phyloP scores from a whole-genome alignment of 2,888 invertebrate genomes.

The Amblyteles armatorius region DNA sequence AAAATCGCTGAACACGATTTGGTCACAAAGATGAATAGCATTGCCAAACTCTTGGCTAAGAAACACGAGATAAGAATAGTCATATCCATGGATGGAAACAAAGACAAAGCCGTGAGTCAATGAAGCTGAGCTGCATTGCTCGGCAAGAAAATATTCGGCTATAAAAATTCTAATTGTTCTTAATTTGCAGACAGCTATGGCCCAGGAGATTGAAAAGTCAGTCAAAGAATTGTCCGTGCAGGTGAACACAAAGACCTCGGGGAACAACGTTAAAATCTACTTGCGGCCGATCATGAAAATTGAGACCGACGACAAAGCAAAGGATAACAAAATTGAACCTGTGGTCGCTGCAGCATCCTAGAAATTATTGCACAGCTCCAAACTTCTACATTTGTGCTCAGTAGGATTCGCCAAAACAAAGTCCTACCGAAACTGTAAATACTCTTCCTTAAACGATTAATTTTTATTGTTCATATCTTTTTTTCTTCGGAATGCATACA shows the following conservation, averaged over 20 bases:
- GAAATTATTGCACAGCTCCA: not conserved
- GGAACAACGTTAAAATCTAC: constrained; percentile 36
- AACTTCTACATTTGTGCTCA: not conserved
- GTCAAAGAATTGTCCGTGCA: constrained; percentile 20
- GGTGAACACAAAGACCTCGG: constrained; percentile 2
- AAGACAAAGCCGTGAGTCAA: constrained; percentile 70
- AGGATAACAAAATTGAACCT: not conserved
- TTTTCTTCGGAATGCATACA: not conserved
- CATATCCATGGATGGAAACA: constrained; percentile 73
- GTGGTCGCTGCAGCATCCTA: not conserved
- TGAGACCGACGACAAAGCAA: not conserved
- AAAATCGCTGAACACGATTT: constrained; percentile 83
- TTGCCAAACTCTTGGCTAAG: constrained; percentile 80
- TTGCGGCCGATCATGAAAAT: constrained; percentile 34
- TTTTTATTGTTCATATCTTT: constrained; percentile 10
- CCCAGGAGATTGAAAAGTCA: constrained; percentile 21
- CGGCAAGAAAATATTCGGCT: not conserved
- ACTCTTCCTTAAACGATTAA: constrained; percentile 6
- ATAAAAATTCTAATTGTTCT: not conserved
- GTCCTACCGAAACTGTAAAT: constrained; percentile 18
- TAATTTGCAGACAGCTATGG: constrained; percentile 39
- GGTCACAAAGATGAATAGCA: constrained; percentile 78
- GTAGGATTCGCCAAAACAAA: not conserved
- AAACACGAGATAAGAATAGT: constrained; percentile 77
- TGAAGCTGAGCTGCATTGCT: not conserved